Percentiles rank a stretch among this genome's conserved stretches.
Evolutionary conservation across 2,797 vertebrate species (phyloP).

Genomic region (Onychomys torridus): DNA sequence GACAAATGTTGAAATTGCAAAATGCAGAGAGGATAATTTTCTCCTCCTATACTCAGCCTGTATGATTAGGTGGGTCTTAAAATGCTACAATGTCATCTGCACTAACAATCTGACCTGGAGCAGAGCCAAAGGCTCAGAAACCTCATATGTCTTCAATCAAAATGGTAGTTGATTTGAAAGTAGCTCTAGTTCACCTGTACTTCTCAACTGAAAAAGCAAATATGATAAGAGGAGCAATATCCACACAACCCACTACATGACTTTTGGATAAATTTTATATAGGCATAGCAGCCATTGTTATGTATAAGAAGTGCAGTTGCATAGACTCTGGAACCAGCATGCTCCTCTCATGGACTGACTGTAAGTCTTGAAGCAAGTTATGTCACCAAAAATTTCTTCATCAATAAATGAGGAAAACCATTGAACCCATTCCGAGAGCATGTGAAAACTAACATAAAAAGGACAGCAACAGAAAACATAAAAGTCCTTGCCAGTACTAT

Average conservation of each 20-base stretch:
- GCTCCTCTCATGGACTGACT: neutral
- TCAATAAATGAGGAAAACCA: neutral
- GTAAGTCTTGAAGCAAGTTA: neutral
- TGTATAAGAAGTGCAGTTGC: neutral
- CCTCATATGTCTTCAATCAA: neutral
- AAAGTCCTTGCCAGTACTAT: neutral
- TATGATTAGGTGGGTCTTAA: slow-evolving; percentile 65
- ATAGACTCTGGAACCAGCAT: neutral
- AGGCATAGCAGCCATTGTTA: neutral
- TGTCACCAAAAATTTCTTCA: neutral
- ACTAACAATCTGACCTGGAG: neutral
- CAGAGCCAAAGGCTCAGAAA: neutral
- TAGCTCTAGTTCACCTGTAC: neutral
- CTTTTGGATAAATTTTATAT: neutral
- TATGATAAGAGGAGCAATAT: neutral
- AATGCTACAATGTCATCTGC: slow-evolving; percentile 59
- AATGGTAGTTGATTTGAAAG: slow-evolving; percentile 8
- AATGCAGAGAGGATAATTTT: slow-evolving; percentile 73
- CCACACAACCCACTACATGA: neutral
- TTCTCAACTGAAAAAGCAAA: neutral
- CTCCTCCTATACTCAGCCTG: slow-evolving; percentile 66
- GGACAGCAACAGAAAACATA: neutral
- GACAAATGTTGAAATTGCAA: slow-evolving; percentile 77
- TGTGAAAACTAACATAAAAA: neutral
- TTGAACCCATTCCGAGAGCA: neutral